phyloP scores from a whole-genome alignment of 2,113 vertebrate genomes.

The Notiomystis cincta region DNA sequence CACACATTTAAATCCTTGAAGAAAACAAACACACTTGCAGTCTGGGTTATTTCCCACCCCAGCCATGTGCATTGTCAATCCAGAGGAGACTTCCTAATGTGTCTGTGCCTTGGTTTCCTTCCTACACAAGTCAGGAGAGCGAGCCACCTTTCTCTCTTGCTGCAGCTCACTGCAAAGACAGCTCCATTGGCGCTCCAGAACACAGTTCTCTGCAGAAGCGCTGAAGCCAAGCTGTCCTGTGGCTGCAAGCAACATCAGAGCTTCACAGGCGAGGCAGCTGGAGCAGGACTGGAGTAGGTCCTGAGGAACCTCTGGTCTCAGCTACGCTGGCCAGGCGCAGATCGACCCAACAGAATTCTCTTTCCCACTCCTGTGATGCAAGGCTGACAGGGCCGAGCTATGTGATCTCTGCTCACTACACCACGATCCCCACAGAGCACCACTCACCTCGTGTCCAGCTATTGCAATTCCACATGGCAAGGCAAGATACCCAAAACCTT shows the following conservation, averaged over 20 bases:
- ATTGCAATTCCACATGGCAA: background rate
- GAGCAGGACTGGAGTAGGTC: background rate
- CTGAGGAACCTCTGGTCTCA: background rate
- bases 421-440: background rate
- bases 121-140: background rate
- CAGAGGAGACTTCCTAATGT: accelerated
- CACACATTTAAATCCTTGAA: background rate
- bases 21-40: background rate
- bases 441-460: background rate
- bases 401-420: background rate
- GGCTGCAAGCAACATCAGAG: background rate
- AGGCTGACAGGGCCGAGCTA: background rate
- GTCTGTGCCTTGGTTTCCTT: background rate
- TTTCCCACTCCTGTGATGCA: background rate
- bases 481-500: background rate
- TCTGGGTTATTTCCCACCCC: background rate
- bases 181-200: background rate
- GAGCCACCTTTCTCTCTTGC: background rate
- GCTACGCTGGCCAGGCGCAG: background rate
- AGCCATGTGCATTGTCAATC: accelerated
- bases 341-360: background rate
- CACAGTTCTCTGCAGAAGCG: background rate
- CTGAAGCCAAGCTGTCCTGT: background rate
- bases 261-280: background rate
- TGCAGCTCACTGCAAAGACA: background rate